Evolutionary conservation across 2,113 vertebrate species (phyloP), one percentile per base, ranked within the genome.

Genomic region (Oncorhynchus gorbuscha): DNA sequence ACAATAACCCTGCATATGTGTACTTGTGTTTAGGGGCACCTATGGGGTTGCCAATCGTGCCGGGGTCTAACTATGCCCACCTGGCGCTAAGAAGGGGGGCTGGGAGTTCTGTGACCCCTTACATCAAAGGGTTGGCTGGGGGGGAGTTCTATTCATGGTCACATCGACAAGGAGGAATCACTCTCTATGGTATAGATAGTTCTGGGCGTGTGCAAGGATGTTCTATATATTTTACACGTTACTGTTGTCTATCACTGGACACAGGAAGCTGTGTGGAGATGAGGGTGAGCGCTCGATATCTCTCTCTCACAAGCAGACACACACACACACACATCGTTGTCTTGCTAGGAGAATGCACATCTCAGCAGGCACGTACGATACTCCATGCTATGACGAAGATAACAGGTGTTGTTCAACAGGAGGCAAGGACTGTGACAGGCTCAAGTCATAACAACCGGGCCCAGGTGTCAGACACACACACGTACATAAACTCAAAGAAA

Each of bases 91-190:
- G 14, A 79, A 80, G 83, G 65, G 78, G 83, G 76, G 39, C 39
- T 45, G 39, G 39, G 39, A 45, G 39, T 45, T 45, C 14, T 49
- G 82, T 83, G 85, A 86, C 88, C 88, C 71, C 70, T 58, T 76
- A 88, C 89, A 89, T 89, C 88, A 90, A 90, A 91, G 85, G 82
- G 61, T 76, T 30, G 86, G 76, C 28, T 28, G 88, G 65, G 64
- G 9, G 48, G 80, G 83, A 72, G 80, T 79, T 86, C 88, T 86
- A 89, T 89, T 91, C 91, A 88, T 75, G 77, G 81, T 81, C 85
- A 81, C 88, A 84, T 88, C 82, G 81, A 86, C 85, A 51, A 51
- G 49, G 81, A 77, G 39, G 39, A 9, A 45, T 45, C 39, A 9
- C 39, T 45, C 8, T 45, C 39, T 45, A 45, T 45, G 39, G 39